Evolutionary conservation across 2,797 vertebrate genomes (phyloP).

Genomic region (Oophaga sylvatica): DNA sequence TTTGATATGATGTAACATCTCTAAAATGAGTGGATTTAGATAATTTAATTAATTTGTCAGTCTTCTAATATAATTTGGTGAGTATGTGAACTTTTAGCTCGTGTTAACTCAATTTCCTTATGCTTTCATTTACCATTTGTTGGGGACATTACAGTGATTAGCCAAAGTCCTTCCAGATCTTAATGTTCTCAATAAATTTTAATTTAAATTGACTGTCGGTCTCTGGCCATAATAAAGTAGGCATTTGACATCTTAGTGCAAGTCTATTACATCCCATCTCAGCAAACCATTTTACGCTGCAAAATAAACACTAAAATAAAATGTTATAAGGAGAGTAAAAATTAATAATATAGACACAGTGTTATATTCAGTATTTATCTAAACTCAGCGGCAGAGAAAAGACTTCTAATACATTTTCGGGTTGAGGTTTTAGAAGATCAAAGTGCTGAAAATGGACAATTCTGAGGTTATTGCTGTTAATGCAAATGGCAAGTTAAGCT

Average conservation of each 20-base stretch:
- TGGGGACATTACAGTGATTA: constrained; percentile 81
- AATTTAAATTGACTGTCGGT: constrained; percentile 83
- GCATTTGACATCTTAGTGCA: constrained; percentile 74
- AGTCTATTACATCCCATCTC: constrained; percentile 66
- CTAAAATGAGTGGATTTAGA: constrained; percentile 74
- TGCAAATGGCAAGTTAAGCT: constrained; percentile 11
- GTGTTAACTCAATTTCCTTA: constrained; percentile 83
- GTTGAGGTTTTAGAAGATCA: constrained; percentile 1
- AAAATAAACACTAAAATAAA: constrained; percentile 65
- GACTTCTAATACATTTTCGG: neutral
- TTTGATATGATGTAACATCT: constrained; percentile 67
- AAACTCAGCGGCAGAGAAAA: neutral
- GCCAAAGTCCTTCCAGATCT: constrained; percentile 78
- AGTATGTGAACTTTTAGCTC: constrained; percentile 83
- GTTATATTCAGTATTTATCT: constrained; percentile 19
- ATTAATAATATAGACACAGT: constrained; percentile 26
- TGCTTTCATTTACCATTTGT: constrained; percentile 83
- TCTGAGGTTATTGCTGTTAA: constrained; percentile 3
- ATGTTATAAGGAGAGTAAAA: constrained; percentile 43
- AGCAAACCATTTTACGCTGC: constrained; percentile 55
- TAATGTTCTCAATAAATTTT: constrained; percentile 83
- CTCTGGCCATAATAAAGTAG: constrained; percentile 78
- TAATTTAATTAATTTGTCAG: constrained; percentile 80
- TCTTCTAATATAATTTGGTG: constrained; percentile 78
- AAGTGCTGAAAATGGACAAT: neutral